Percentiles rank a stretch among this genome's conserved stretches.
These are phyloP conservation scores for Tachysurus vachellii DNA, from an alignment of 2,113 vertebrate genomes.

Conservation along the genomic window DNA sequence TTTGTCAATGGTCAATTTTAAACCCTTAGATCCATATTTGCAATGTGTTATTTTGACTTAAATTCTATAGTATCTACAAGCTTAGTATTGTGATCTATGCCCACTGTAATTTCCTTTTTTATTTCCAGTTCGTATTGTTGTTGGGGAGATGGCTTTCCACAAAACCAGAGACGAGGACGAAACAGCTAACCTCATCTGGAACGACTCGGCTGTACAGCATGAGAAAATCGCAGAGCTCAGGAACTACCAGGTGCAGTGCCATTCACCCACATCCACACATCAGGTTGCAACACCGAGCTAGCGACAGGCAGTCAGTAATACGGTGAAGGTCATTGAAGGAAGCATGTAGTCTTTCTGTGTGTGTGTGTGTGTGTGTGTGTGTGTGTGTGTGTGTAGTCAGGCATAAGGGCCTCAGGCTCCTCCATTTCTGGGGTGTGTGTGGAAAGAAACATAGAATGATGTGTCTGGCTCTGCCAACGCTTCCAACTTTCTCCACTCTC, in stretches of 20 bases:
- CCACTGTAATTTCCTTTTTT: conserved; percentile 36
- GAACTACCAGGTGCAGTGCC: conserved; percentile 88
- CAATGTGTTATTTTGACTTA: neutral
- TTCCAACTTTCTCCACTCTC: conserved; percentile 4
- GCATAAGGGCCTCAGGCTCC: neutral
- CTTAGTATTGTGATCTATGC: neutral
- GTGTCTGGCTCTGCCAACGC: conserved; percentile 9
- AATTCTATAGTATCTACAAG: neutral
- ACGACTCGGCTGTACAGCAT: conserved; percentile 92
- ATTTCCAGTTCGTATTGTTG: conserved; percentile 84
- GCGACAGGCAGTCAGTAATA: conserved; percentile 40
- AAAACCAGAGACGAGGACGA: conserved; percentile 93
- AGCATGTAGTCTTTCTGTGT: neutral
- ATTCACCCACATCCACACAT: neutral
- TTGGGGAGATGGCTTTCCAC: conserved; percentile 87
- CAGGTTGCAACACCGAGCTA: neutral
- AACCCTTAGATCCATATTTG: neutral
- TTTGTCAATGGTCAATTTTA: too few species aligned
- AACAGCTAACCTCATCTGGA: conserved; percentile 97
- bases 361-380: neutral
- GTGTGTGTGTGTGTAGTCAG: neutral
- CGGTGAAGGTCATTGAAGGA: neutral
- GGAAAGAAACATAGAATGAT: neutral
- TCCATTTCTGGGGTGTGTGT: neutral
- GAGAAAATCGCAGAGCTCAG: conserved; percentile 95